A percentile compares a stretch with the other conserved stretches of the same genome.
phyloP scores from a whole-genome alignment of 2,113 vertebrate species.

The Nettapus auritus region DNA sequence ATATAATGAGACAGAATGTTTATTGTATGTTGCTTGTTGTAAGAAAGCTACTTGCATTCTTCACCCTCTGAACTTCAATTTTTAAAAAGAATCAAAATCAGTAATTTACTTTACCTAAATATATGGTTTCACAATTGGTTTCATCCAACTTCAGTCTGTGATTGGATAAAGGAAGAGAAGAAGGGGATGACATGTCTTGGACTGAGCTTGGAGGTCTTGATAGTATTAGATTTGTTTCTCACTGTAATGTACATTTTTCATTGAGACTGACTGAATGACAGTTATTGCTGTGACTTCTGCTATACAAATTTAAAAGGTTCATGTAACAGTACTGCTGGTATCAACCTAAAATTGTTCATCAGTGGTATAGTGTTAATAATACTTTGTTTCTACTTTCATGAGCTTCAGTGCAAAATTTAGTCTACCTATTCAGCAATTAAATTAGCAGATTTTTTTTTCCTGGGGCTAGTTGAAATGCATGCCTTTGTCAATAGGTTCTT shows the following conservation, averaged over 20 bases:
- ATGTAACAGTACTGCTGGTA: neutral
- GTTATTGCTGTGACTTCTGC: neutral
- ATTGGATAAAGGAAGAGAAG: neutral
- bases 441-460: slow-evolving; percentile 29
- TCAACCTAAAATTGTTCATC: slow-evolving; percentile 17
- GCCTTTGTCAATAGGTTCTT: slow-evolving; percentile 72
- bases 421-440: slow-evolving; percentile 63
- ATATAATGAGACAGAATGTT: neutral
- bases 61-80: neutral
- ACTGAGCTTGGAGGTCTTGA: neutral
- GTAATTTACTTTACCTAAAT: neutral
- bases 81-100: neutral
- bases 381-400: slow-evolving; percentile 34
- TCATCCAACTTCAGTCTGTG: neutral
- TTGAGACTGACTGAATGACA: neutral
- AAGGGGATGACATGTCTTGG: neutral
- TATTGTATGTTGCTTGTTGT: neutral
- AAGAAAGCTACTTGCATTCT: neutral
- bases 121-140: neutral
- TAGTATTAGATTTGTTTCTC: neutral
- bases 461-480: slow-evolving; percentile 51
- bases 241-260: neutral
- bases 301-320: neutral
- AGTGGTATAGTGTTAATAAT: neutral
- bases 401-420: slow-evolving; percentile 41